These are phyloP conservation scores for Panthera uncia DNA, from an alignment of 2,113 vertebrate species.

Conservation along the genomic window DNA sequence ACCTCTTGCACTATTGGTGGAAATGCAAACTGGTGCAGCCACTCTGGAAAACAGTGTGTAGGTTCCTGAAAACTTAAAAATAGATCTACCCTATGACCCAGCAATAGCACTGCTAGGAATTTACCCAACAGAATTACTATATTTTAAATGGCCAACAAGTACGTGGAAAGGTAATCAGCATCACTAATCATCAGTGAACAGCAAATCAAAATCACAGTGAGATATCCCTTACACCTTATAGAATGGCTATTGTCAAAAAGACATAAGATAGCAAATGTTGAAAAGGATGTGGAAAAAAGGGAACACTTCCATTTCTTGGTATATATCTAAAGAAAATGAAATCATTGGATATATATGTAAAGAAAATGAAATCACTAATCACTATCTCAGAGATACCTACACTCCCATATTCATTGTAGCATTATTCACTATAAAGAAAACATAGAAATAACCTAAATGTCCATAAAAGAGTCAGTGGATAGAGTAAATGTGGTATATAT, in stretches of 20 bases:
- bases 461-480: neutral
- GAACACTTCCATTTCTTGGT: neutral
- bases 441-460: neutral
- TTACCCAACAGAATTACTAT: slow-evolving; percentile 25
- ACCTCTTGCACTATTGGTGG: no score
- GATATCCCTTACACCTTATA: neutral
- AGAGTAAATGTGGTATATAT: neutral
- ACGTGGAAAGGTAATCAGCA: neutral
- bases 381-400: no score
- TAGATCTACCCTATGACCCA: no score
- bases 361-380: no score
- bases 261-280: neutral
- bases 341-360: no score
- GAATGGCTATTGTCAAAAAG: neutral
- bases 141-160: slow-evolving; percentile 35
- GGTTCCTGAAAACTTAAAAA: no score
- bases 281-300: neutral
- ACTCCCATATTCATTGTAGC: no score
- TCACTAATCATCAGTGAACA: neutral
- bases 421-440: neutral
- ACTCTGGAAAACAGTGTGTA: no score
- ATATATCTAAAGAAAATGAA: no score
- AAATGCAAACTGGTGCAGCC: no score
- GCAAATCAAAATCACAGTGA: neutral
- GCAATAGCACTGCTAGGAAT: no score